Base-by-base conservation (phyloP, 2,888 invertebrate species). In the Iphiclides podalirius region DNA sequence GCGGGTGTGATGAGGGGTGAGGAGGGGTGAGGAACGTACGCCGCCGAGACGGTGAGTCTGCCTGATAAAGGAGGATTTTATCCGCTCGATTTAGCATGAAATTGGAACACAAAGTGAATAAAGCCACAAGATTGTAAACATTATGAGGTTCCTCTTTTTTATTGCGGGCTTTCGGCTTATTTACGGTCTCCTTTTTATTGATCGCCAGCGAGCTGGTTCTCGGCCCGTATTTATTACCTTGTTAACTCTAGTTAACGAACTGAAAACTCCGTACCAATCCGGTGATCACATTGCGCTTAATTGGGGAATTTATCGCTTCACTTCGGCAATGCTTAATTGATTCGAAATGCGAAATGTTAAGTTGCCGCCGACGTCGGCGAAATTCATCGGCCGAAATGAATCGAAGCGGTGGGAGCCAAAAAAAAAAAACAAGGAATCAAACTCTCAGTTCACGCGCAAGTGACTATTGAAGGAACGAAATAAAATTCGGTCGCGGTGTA, bases 61-160 rank as follows among this genome's bases (percentile, higher is more conserved):
- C 79, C 70, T 80, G 85, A 85, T 86, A 85, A 85, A 86, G 72
- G 75, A 84, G 76, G 76, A 83, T 88, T 86, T 86, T 79, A 84
- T 82, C 81, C 85, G 82, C 82, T 83, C 82, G 83, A 87, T 88
- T 88, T 88, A 88, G 85, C 88, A 87, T 87, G 87, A 88, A 88
- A 88, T 88, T 88, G 87, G 84, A 86, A 86, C 79, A 87, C 88
- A 88, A 87, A 86, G 88, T 87, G 88, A 86, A 87, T 88, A 87
- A 87, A 87, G 85, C 85, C 84, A 86, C 87, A 83, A 83, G 86
- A 87, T 85, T 85, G 87, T 88, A 86, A 88, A 86, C 87, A 88
- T 87, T 85, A 86, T 75, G 80, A 84, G 81, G 78, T 81, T 76
- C 79, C 81, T 67, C 79, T 85, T 87, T 87, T 87, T 88, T 86